A percentile compares a stretch with the other conserved stretches of the same genome.
Conservation (phyloP, 2,888 invertebrate genomes). For the Rhagophthalmus giganteus region DNA sequence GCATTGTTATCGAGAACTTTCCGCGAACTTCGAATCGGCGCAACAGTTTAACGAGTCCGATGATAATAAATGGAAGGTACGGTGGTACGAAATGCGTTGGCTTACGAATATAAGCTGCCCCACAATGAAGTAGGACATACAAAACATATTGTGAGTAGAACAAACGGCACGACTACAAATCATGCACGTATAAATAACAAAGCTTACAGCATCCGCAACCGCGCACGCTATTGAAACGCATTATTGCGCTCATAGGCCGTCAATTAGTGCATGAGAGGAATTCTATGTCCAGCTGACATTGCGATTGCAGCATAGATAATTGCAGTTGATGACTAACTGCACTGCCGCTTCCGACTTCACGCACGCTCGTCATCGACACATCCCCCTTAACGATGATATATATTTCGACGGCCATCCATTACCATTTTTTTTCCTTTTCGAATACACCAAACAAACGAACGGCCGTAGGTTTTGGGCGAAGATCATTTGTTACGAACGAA, state of each 20-base stretch:
- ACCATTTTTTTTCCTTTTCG: constrained; percentile 8
- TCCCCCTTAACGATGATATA: constrained; percentile 22
- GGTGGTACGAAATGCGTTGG: constrained; percentile 4
- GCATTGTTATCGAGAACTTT: too few relatives aligned
- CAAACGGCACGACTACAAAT: too few relatives aligned
- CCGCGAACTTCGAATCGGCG: too few relatives aligned
- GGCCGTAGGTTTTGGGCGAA: constrained; percentile 8
- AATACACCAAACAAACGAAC: constrained; percentile 18
- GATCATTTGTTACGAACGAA: constrained; percentile 21
- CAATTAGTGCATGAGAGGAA: constrained; percentile 42
- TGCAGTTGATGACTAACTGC: constrained; percentile 33
- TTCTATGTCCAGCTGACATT: constrained; percentile 36
- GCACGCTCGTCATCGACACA: constrained; percentile 13
- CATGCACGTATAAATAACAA: constrained; percentile 23
- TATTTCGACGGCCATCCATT: constrained; percentile 11
- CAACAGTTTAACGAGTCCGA: too few relatives aligned
- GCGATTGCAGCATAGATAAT: constrained; percentile 34
- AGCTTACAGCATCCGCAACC: constrained; percentile 20
- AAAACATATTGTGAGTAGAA: too few relatives aligned
- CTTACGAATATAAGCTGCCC: too few relatives aligned
- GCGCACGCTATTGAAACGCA: constrained; percentile 32
- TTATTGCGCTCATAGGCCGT: constrained; percentile 39
- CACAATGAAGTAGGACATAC: too few relatives aligned
- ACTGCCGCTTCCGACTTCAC: constrained; percentile 3
- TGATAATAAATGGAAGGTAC: too few relatives aligned